Conservation (phyloP, 2,888 invertebrate species). For the Archips xylosteana region DNA sequence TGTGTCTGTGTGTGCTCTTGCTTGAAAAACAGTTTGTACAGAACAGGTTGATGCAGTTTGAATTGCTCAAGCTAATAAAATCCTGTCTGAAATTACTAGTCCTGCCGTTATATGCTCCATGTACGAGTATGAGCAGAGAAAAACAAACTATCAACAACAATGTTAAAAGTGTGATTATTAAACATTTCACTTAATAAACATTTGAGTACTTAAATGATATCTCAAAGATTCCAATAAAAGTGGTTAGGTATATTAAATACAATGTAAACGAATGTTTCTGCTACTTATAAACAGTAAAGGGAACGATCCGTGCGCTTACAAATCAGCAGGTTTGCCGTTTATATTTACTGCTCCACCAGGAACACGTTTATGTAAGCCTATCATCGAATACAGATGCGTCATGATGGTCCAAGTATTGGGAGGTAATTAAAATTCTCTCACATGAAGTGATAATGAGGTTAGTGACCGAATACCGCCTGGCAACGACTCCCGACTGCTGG, state of each 20-base stretch:
- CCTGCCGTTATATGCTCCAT: too few species aligned
- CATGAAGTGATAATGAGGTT: conserved; percentile 59
- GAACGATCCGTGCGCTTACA: conserved; percentile 4
- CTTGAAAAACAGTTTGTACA: too few species aligned
- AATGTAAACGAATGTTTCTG: not conserved
- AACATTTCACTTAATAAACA: not conserved
- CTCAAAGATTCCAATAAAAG: not conserved
- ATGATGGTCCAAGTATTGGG: conserved; percentile 17
- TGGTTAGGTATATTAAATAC: conserved; percentile 1
- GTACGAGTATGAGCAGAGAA: not conserved
- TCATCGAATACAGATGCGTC: conserved; percentile 4
- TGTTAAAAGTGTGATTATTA: not conserved
- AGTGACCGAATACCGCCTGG: conserved; percentile 50
- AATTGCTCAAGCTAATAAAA: too few species aligned
- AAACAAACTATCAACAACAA: not conserved
- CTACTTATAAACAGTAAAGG: conserved; percentile 1
- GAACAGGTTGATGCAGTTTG: too few species aligned
- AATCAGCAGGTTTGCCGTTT: conserved; percentile 13
- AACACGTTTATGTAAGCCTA: conserved; percentile 10
- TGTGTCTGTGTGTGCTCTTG: too few species aligned
- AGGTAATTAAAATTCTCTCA: conserved; percentile 58
- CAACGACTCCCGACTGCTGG: conserved; percentile 40
- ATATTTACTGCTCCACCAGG: not conserved
- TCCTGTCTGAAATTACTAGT: too few species aligned
- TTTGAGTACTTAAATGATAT: not conserved